Conservation (phyloP, 2,113 vertebrate species). For the Anoplopoma fimbria region DNA sequence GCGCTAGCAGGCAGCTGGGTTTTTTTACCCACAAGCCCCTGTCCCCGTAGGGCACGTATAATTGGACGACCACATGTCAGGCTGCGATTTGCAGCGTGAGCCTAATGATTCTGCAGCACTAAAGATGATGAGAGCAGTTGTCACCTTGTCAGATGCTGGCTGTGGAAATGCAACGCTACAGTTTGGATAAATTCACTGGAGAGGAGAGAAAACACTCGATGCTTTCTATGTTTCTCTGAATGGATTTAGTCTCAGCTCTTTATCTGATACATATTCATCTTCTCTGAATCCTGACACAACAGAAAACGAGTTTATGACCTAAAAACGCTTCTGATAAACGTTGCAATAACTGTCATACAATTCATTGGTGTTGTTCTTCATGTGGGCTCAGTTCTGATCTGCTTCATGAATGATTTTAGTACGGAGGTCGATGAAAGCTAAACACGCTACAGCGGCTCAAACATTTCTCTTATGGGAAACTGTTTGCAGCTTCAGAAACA, state of each 20-base stretch:
- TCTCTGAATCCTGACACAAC: no score
- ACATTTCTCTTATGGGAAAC: no score
- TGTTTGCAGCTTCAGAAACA: no score
- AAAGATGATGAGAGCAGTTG: slow-evolving; percentile 36
- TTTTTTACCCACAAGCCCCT: slow-evolving; percentile 2
- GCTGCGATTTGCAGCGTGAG: slow-evolving; percentile 48
- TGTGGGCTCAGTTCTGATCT: neutral
- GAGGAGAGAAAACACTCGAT: neutral
- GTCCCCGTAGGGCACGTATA: slow-evolving; percentile 31
- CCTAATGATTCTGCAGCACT: slow-evolving; percentile 51
- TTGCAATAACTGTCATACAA: no score
- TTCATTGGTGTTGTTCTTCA: no score
- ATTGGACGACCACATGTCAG: slow-evolving; percentile 57
- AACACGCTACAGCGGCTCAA: no score
- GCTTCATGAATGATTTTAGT: neutral
- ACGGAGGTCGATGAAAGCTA: no score
- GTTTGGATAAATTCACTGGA: neutral
- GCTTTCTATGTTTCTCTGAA: no score
- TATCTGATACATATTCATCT: no score
- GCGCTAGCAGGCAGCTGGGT: slow-evolving; percentile 51
- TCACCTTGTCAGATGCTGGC: slow-evolving; percentile 28
- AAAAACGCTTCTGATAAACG: no score
- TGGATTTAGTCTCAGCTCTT: no score
- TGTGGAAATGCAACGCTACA: neutral
- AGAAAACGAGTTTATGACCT: no score